phyloP scores from a whole-genome alignment of 2,113 vertebrate species.

The Orthonyx spaldingii region DNA sequence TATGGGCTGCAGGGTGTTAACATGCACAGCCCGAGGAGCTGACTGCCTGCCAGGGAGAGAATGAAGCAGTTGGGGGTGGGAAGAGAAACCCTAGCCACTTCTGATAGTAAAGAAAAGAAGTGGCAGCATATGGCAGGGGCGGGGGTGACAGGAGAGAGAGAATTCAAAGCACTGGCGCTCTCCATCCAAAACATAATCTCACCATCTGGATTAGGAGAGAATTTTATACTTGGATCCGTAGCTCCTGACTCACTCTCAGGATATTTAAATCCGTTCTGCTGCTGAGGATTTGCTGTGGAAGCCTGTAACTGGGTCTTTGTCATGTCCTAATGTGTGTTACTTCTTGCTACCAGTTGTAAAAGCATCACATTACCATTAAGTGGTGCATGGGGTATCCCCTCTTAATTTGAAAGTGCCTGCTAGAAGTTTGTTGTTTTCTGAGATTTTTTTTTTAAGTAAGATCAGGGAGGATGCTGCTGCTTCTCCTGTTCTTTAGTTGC shows the following conservation, averaged over 20 bases:
- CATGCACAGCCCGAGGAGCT: slow-evolving; percentile 61
- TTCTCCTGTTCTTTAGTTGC: not conserved
- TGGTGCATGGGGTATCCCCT: not conserved
- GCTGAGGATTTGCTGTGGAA: slow-evolving; percentile 15
- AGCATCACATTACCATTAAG: not conserved
- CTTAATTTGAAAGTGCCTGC: not conserved
- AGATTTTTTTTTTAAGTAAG: not conserved
- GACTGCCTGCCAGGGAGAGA: slow-evolving; percentile 62
- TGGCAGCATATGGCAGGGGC: slow-evolving; percentile 17
- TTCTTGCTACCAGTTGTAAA: not conserved
- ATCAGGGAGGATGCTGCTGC: not conserved
- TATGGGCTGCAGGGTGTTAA: slow-evolving; percentile 70
- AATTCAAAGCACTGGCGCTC: not conserved
- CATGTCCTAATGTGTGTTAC: not conserved
- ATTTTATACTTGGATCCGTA: slow-evolving; percentile 19
- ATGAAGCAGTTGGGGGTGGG: slow-evolving; percentile 37
- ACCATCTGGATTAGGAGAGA: not conserved
- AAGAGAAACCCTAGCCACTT: slow-evolving; percentile 42
- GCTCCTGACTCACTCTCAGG: not conserved
- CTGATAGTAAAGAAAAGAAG: slow-evolving; percentile 56
- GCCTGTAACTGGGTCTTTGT: not conserved
- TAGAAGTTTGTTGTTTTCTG: not conserved
- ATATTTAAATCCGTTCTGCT: slow-evolving; percentile 15
- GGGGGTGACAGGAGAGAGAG: not conserved
- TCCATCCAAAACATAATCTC: slow-evolving; percentile 7